A percentile compares a stretch with the other conserved stretches of the same genome.
Conservation (phyloP, 2,888 invertebrate species). For the Lycocerus yunnanus region DNA sequence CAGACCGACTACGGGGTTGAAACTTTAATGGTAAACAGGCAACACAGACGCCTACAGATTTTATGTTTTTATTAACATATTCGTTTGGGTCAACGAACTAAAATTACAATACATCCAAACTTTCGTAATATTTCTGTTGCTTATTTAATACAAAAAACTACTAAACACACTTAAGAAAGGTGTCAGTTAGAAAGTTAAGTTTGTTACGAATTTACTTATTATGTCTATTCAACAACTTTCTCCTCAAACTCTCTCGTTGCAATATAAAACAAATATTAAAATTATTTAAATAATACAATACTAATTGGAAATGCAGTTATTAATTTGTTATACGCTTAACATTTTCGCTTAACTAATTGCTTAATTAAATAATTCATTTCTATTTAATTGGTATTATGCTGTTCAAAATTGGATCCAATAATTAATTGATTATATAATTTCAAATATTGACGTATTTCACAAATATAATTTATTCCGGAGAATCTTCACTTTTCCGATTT, state of each 20-base stretch:
- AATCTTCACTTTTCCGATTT: background rate
- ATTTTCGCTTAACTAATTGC: background rate
- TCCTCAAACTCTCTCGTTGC: slow-evolving; percentile 5
- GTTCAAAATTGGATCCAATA: background rate
- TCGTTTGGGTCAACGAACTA: slow-evolving; percentile 12
- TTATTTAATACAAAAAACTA: slow-evolving; percentile 13
- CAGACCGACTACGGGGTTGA: slow-evolving; percentile 7
- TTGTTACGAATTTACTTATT: slow-evolving; percentile 2
- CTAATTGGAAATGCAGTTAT: background rate
- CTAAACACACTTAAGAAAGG: slow-evolving; percentile 14
- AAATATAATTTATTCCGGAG: background rate
- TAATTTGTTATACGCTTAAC: background rate
- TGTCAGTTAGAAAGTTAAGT: slow-evolving; percentile 1
- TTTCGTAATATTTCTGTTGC: slow-evolving; percentile 12
- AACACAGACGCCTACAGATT: slow-evolving; percentile 8
- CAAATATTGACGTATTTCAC: background rate
- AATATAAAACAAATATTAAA: slow-evolving; percentile 2
- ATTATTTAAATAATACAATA: background rate
- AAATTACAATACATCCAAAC: slow-evolving; percentile 5
- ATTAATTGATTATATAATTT: background rate
- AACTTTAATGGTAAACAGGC: slow-evolving; percentile 7
- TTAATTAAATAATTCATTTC: background rate
- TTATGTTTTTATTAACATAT: background rate
- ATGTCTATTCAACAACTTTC: slow-evolving; percentile 5
- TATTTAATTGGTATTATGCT: background rate